phyloP scores from a whole-genome alignment of 2,113 vertebrate genomes.

The Austrofundulus limnaeus region DNA sequence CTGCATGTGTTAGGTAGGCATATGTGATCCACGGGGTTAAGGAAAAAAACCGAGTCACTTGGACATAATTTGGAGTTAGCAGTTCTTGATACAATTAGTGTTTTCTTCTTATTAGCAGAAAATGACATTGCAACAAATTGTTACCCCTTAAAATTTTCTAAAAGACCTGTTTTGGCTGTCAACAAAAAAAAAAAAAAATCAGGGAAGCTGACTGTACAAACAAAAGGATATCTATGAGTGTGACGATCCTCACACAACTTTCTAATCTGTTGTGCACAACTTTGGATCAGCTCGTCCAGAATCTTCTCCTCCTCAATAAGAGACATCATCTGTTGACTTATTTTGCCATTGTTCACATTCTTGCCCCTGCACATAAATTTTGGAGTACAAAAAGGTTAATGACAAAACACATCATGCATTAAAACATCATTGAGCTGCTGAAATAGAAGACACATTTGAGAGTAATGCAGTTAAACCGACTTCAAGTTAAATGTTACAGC shows the following conservation, averaged over 20 bases:
- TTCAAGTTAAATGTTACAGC: too few species aligned
- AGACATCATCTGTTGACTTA: slow-evolving; percentile 49
- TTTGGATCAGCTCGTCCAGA: slow-evolving; percentile 90
- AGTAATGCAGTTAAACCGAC: too few species aligned
- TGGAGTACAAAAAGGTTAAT: not conserved
- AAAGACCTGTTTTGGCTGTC: not conserved
- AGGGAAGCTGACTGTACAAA: not conserved
- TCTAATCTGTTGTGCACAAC: slow-evolving; percentile 84
- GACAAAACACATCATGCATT: not conserved
- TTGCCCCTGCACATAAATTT: slow-evolving; percentile 77
- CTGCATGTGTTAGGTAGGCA: slow-evolving; percentile 93
- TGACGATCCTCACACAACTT: slow-evolving; percentile 85
- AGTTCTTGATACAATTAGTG: not conserved
- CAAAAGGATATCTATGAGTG: slow-evolving; percentile 94
- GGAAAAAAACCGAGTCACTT: slow-evolving; percentile 39
- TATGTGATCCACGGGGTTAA: slow-evolving; percentile 84
- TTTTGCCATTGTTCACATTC: fast-evolving
- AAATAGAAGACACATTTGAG: too few species aligned
- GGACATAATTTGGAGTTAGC: not conserved
- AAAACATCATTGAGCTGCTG: not conserved
- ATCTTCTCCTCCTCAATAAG: slow-evolving; percentile 88
- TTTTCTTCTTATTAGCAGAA: not conserved
- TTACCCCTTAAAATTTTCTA: too few species aligned
- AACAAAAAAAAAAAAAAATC: not conserved
- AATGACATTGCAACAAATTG: not conserved